A percentile compares a stretch with the other conserved stretches of the same genome.
Evolutionary conservation across 2,797 vertebrate species (phyloP).

Genomic region (Hippoglossus hippoglossus): DNA sequence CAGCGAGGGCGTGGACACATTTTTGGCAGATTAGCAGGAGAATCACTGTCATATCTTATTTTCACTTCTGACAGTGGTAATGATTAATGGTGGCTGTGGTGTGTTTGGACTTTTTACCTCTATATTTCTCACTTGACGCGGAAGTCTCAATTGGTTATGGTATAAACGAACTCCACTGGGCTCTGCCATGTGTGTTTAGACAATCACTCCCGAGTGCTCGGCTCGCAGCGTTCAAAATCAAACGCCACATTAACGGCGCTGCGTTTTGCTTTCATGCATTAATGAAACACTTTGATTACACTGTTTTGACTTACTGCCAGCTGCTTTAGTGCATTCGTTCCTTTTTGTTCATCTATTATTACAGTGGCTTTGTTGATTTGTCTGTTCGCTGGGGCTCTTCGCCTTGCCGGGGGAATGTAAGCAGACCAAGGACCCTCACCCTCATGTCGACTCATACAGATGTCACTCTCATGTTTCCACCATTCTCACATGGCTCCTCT

Average conservation of each 20-base stretch:
- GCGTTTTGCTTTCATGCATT: conserved; percentile 75
- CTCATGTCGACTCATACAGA: conserved; percentile 69
- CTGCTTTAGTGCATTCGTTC: conserved; percentile 60
- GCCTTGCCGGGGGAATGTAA: conserved; percentile 61
- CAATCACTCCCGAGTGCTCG: conserved; percentile 73
- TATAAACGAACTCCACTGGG: conserved; percentile 78
- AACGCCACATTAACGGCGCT: conserved; percentile 73
- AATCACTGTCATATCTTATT: conserved; percentile 86
- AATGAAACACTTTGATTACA: conserved; percentile 81
- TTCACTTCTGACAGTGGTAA: conserved; percentile 82
- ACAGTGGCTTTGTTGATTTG: conserved; percentile 70
- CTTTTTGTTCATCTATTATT: conserved; percentile 62
- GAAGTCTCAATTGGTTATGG: conserved; percentile 83
- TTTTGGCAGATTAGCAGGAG: conserved; percentile 83
- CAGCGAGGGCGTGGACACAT: conserved; percentile 68
- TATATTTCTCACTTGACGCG: conserved; percentile 80
- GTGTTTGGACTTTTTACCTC: conserved; percentile 83
- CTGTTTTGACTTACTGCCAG: conserved; percentile 77
- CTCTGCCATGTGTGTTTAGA: conserved; percentile 80
- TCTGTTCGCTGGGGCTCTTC: conserved; percentile 44
- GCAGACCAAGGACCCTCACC: conserved; percentile 66
- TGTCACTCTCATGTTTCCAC: conserved; percentile 78
- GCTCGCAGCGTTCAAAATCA: conserved; percentile 69
- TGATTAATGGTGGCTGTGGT: conserved; percentile 83
- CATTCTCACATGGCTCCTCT: conserved; percentile 86